Base-by-base conservation (phyloP, 2,888 invertebrate species). In the Tupiocoris notatus region DNA sequence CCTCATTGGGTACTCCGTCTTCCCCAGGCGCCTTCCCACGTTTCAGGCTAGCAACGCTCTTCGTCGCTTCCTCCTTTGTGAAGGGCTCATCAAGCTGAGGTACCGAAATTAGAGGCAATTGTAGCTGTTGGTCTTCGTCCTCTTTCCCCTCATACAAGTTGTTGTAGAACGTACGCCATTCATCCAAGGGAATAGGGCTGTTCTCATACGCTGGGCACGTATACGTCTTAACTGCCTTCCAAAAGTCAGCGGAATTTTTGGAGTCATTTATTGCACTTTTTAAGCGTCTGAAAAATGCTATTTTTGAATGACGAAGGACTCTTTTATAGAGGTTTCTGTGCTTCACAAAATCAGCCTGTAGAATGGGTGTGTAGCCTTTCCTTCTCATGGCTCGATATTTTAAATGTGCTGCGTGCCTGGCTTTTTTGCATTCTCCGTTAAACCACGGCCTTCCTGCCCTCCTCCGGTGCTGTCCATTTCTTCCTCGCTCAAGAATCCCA, bases 131-230 rank as follows among this genome's bases (percentile, higher is more conserved):
- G n/a, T n/a, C n/a, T n/a, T n/a, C n/a, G n/a, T n/a, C n/a, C n/a
- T n/a, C n/a, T 12, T 39, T 39, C 3, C 6, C 6, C 39, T 39
- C 12, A 54, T 25, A 62, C 24, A 24, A 39, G 39, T 6, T 16
- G 23, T 23, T 25, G 61, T 66, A 67, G 23, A 39, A 76, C 18
- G 57, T 58, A 24, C 65, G 24, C 65, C 59, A 66, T 21, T 56
- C 21, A 54, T 57, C 56, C 20, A 57, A 7, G 2, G 25, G 64
- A 20, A 59, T 9, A 18, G 16, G 75, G 57, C 25, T 75, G 21
- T 23, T 18, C 9, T 7, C 12, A 18, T 25, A 66, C 7, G 39
- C 1, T 20, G 9, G 25, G 2, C 20, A 39, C 1, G 9, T 24
- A 18, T 7, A 39, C 17, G 24, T 24, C 2, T 66, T 66, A 17